Evolutionary conservation across 1,140 invertebrate species (phyloP).

Genomic region (Heliothis subflexa): DNA sequence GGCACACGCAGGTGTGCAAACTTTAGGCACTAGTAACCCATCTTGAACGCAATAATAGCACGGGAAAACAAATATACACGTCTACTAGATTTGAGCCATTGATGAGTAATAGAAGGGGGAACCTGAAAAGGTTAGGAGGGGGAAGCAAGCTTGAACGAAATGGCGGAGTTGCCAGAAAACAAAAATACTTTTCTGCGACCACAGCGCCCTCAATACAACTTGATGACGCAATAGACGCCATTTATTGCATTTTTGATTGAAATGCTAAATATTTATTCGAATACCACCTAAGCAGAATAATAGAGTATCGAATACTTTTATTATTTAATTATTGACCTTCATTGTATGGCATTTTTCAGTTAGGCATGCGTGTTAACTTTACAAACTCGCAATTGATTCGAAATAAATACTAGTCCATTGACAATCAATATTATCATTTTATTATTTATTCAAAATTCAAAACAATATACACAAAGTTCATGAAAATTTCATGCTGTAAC

Average conservation of each 20-base stretch:
- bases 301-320: no score
- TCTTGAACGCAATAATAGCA: slow-evolving; percentile 74
- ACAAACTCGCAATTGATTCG: no score
- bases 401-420: no score
- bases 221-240: slow-evolving; percentile 13
- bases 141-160: not conserved
- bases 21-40: slow-evolving; percentile 81
- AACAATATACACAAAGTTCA: slow-evolving; percentile 13
- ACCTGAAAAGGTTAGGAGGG: slow-evolving; percentile 10
- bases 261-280: not conserved
- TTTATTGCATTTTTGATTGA: not conserved
- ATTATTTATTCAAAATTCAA: not conserved
- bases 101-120: slow-evolving; percentile 76
- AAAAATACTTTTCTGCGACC: slow-evolving; percentile 3
- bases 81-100: slow-evolving; percentile 73
- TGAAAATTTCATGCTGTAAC: slow-evolving; percentile 87
- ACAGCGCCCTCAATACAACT: not conserved
- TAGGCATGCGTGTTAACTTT: no score
- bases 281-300: no score
- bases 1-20: slow-evolving; percentile 82
- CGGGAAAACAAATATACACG: slow-evolving; percentile 74
- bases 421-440: no score
- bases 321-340: no score
- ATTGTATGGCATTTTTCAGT: no score
- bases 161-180: not conserved